Conservation (phyloP, 2,797 vertebrate species). For the Chelon labrosus region DNA sequence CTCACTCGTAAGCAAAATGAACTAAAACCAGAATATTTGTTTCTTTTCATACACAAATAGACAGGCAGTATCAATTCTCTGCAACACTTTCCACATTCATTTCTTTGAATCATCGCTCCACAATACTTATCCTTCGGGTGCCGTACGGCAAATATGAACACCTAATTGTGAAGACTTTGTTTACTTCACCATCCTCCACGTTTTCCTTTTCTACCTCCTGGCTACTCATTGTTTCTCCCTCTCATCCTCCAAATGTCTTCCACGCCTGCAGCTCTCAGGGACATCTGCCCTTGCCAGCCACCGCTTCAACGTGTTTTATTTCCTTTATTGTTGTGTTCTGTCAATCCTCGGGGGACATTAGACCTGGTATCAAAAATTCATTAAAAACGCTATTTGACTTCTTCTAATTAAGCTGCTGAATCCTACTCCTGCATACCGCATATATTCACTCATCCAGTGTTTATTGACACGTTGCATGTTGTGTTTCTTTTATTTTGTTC, state of each 20-base stretch:
- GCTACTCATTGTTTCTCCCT: constrained; percentile 54
- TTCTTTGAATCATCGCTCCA: constrained; percentile 13
- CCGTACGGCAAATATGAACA: constrained; percentile 28
- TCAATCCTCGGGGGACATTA: constrained; percentile 2
- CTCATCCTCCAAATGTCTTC: constrained; percentile 60
- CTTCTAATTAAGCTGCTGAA: constrained; percentile 5
- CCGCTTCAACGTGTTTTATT: constrained; percentile 37
- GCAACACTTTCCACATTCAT: constrained; percentile 2
- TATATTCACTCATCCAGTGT: background rate
- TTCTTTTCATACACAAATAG: background rate
- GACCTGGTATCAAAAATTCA: constrained; percentile 16
- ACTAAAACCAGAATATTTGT: background rate
- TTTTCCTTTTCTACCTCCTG: constrained; percentile 53
- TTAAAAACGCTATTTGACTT: constrained; percentile 2
- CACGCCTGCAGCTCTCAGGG: constrained; percentile 57
- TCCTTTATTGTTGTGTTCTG: constrained; percentile 38
- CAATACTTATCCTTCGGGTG: constrained; percentile 18
- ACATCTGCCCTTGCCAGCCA: constrained; percentile 59
- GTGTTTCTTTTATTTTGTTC: constrained; percentile 19
- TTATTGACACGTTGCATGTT: constrained; percentile 2
- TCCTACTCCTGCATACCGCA: constrained; percentile 1
- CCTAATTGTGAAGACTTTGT: constrained; percentile 49
- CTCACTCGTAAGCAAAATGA: no score
- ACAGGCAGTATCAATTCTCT: background rate
- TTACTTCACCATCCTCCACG: constrained; percentile 42